phyloP scores from a whole-genome alignment of 2,888 invertebrate genomes.

The Gonocerus acuteangulatus region DNA sequence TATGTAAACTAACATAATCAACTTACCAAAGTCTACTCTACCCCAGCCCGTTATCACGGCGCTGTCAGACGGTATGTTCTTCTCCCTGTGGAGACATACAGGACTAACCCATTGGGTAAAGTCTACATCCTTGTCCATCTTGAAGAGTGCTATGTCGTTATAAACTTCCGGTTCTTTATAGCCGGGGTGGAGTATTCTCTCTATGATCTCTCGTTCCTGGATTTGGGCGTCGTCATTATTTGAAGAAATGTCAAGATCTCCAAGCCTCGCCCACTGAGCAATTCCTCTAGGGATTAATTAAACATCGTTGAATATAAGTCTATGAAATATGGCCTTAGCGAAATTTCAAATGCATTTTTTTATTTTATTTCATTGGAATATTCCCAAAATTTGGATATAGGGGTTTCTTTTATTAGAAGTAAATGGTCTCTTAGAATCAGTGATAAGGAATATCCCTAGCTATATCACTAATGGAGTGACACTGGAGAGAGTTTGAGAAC shows the following conservation, averaged over 20 bases:
- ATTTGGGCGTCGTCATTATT: constrained; percentile 48
- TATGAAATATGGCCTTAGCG: no score
- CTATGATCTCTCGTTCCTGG: constrained; percentile 48
- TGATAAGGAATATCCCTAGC: no score
- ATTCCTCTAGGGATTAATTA: constrained; percentile 43
- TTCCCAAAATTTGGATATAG: no score
- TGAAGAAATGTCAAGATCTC: constrained; percentile 50
- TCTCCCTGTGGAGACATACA: constrained; percentile 49
- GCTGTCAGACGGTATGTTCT: not conserved
- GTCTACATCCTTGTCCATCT: constrained; percentile 47
- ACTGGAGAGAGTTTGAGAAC: no score
- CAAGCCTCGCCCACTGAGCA: constrained; percentile 49
- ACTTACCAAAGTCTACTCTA: constrained; percentile 42
- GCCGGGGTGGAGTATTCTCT: constrained; percentile 50
- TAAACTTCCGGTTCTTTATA: constrained; percentile 51
- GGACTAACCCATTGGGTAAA: constrained; percentile 53
- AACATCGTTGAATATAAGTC: no score
- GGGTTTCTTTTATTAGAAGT: no score
- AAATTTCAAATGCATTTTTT: no score
- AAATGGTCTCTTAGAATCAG: no score
- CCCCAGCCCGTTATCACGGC: constrained; percentile 60
- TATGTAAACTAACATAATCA: no score
- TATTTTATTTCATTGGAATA: no score
- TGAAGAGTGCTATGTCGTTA: constrained; percentile 61
- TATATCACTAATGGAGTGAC: no score